phyloP scores from a whole-genome alignment of 1,140 invertebrate genomes.

The Pinna nobilis region DNA sequence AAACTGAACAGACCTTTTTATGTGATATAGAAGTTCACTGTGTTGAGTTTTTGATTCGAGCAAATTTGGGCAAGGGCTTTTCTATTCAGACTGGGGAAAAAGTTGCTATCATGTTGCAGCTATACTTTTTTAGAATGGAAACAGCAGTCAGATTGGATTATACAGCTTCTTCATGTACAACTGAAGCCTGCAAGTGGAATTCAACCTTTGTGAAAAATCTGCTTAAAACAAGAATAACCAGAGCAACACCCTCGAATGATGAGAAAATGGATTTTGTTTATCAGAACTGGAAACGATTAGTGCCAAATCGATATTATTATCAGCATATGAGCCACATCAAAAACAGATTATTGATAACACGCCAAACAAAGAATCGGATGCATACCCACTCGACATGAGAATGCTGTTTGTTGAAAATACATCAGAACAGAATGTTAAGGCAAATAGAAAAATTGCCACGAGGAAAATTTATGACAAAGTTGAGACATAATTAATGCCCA shows the following conservation, averaged over 20 bases:
- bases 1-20: slow-evolving; percentile 22
- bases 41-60: slow-evolving; percentile 29
- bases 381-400: no score
- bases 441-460: no score
- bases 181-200: slow-evolving; percentile 34
- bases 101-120: slow-evolving; percentile 43
- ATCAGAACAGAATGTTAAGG: no score
- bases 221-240: no score
- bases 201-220: slow-evolving; percentile 37
- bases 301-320: no score
- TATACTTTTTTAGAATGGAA: slow-evolving; percentile 34
- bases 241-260: neutral
- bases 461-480: no score
- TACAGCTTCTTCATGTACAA: slow-evolving; percentile 26
- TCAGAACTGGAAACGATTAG: no score
- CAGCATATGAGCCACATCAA: no score
- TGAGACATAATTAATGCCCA: no score
- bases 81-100: slow-evolving; percentile 37
- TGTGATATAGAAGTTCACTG: slow-evolving; percentile 26
- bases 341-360: no score
- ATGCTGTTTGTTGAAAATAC: no score
- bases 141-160: slow-evolving; percentile 37
- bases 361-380: no score
- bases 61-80: slow-evolving; percentile 23
- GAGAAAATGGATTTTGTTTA: neutral